Conservation (phyloP, 1,140 invertebrate species). For the Drosophila cardini region DNA sequence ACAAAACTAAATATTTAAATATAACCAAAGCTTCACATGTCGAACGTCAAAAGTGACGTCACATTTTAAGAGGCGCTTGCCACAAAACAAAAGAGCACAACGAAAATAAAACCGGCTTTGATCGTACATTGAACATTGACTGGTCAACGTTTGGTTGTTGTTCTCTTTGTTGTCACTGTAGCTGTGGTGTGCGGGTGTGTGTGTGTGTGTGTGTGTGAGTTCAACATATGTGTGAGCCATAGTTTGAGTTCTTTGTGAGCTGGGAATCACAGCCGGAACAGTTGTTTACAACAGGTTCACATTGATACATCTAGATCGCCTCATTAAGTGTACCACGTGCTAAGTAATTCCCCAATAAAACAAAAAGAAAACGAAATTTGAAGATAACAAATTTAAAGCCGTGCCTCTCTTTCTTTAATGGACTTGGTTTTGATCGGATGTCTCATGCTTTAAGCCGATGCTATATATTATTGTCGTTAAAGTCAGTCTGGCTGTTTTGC, state of each 20-base stretch:
- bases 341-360: conserved; percentile 25
- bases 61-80: conserved; percentile 25
- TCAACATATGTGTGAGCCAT: conserved; percentile 16
- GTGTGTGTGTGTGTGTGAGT: conserved; percentile 1
- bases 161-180: conserved; percentile 16
- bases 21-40: conserved; percentile 25
- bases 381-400: conserved; percentile 6
- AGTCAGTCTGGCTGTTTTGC: conserved; percentile 7
- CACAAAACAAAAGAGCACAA: conserved; percentile 23
- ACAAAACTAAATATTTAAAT: conserved; percentile 62
- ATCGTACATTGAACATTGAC: conserved; percentile 32
- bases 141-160: conserved; percentile 6
- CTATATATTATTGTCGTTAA: conserved; percentile 32
- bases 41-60: conserved; percentile 70
- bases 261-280: conserved; percentile 44
- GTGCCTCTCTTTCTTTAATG: conserved; percentile 37
- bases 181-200: conserved; percentile 6
- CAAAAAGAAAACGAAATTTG: conserved; percentile 3
- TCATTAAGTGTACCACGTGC: conserved; percentile 43
- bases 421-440: conserved; percentile 6
- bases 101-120: conserved; percentile 38
- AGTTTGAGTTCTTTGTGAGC: conserved; percentile 45
- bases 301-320: conserved; percentile 43
- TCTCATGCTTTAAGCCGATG: conserved; percentile 32
- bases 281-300: conserved; percentile 46